Conservation (phyloP, 2,888 invertebrate genomes). For the Lasioglossum zephyrum region DNA sequence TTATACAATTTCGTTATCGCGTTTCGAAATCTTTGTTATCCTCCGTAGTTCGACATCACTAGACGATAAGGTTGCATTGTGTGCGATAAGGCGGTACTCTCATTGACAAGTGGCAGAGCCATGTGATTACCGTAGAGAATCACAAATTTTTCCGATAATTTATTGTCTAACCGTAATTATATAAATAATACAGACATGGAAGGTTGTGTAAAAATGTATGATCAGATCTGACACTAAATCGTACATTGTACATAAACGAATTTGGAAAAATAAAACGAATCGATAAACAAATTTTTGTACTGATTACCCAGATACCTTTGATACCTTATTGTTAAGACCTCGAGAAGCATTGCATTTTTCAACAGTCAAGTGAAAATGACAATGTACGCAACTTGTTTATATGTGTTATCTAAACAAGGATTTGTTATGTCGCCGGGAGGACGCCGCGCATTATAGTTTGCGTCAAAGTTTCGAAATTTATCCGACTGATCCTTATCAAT, state of each 20-base stretch:
- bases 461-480: constrained; percentile 41
- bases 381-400: not conserved
- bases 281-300: not conserved
- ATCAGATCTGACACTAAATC: not conserved
- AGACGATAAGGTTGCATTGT: constrained; percentile 23
- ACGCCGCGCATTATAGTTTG: constrained; percentile 9
- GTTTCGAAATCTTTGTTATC: constrained; percentile 14
- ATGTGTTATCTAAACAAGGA: not conserved
- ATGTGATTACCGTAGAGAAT: not conserved
- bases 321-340: not conserved
- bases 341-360: not conserved
- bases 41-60: constrained; percentile 23
- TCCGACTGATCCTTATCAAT: constrained; percentile 31
- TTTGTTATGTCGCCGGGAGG: not conserved
- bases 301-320: not conserved
- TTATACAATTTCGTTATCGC: constrained; percentile 25
- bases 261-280: not conserved
- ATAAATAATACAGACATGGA: not conserved
- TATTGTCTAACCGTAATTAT: not conserved
- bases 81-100: constrained; percentile 13
- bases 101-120: not conserved
- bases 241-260: not conserved
- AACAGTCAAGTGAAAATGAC: constrained; percentile 2
- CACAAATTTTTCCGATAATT: not conserved
- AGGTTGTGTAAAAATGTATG: not conserved